These are phyloP conservation scores for Sebastes iracundus DNA, from an alignment of 2,797 vertebrate species.

Conservation along the genomic window DNA sequence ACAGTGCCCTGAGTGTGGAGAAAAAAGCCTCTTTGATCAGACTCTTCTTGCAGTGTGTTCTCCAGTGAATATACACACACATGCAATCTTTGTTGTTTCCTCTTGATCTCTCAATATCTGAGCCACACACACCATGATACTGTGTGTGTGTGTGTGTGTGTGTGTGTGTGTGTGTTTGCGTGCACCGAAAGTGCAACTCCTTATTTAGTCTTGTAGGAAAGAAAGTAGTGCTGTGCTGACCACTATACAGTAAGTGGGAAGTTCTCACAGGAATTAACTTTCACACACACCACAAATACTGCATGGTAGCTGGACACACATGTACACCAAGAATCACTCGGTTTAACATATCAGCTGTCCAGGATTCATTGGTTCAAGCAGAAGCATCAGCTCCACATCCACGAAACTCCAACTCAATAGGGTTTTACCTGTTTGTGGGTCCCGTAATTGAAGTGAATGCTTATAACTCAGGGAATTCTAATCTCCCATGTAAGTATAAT, in stretches of 20 bases:
- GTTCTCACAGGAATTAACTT: neutral
- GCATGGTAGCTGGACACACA: no score
- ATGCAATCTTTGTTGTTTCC: neutral
- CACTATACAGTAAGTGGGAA: neutral
- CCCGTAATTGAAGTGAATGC: no score
- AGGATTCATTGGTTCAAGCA: no score
- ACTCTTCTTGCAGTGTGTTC: neutral
- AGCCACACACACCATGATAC: neutral
- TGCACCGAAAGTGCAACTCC: neutral
- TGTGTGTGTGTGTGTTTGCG: neutral
- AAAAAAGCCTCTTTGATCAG: constrained; percentile 1
- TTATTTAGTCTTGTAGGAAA: neutral
- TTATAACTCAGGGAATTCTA: no score
- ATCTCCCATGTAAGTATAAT: no score
- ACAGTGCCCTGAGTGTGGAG: neutral
- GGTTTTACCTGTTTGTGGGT: no score
- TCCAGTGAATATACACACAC: neutral
- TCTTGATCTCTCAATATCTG: neutral
- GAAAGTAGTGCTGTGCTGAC: neutral
- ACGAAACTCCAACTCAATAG: no score
- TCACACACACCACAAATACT: neutral
- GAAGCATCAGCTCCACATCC: no score
- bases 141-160: neutral
- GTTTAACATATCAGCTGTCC: no score
- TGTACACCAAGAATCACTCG: no score